These are phyloP conservation scores for Chironomus tentans DNA, from an alignment of 2,888 invertebrate species.

Conservation along the genomic window DNA sequence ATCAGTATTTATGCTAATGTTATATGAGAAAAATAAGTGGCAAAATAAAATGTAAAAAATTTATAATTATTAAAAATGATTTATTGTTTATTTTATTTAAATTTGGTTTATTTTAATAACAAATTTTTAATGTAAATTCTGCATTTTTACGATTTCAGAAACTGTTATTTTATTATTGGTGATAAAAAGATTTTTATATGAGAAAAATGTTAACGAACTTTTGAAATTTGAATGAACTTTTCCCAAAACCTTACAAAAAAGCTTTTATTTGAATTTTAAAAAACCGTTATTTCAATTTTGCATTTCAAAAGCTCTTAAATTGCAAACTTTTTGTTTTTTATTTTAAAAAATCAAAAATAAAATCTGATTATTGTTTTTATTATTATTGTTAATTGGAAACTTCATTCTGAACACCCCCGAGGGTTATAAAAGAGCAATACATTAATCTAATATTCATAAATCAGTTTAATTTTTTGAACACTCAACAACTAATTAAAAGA, in stretches of 20 bases:
- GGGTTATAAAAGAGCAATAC: too few relatives aligned
- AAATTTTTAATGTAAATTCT: neutral
- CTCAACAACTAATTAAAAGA: too few relatives aligned
- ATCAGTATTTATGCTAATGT: neutral
- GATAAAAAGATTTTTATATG: neutral
- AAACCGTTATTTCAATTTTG: neutral
- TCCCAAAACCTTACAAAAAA: neutral
- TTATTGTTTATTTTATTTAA: neutral
- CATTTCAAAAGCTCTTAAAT: neutral
- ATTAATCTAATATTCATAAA: too few relatives aligned
- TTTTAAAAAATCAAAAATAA: too few relatives aligned
- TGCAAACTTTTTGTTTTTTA: too few relatives aligned
- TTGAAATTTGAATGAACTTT: neutral
- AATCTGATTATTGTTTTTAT: too few relatives aligned
- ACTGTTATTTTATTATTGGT: neutral
- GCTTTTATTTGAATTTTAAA: neutral
- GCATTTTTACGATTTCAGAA: neutral
- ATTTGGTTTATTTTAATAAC: neutral
- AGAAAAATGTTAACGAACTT: neutral
- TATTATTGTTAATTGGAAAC: too few relatives aligned
- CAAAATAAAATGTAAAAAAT: neutral
- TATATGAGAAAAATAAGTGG: neutral
- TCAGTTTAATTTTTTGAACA: too few relatives aligned
- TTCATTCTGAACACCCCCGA: too few relatives aligned
- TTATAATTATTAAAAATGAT: neutral